Base-by-base conservation (phyloP, 2,888 invertebrate genomes). In the Leucozona laternaria region DNA sequence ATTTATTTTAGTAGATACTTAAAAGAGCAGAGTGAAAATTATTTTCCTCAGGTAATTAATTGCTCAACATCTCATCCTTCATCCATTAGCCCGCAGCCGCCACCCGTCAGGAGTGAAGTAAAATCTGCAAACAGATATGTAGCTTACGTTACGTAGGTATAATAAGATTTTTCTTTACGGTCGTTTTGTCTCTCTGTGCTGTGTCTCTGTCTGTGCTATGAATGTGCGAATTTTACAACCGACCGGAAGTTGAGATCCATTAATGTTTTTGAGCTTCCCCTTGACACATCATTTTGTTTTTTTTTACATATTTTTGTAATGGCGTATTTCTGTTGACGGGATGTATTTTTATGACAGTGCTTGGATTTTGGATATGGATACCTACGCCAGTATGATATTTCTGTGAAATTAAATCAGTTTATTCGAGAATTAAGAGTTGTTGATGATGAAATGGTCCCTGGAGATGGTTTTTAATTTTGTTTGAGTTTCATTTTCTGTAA, bases 171-270 rank as follows among this genome's bases (percentile, higher is more conserved):
- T 60, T 60, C 5, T 22, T 60, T 22, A 53, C 5, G n/a, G 55
- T 31, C 55, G 34, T 31, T 40, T 40, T 40, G 60, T 40, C 60
- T 25, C 8, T 60, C 8, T 45, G n/a, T 3, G 25, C 13, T 34
- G 20, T 34, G 37, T 2, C 2, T 11, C 15, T 15, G 5, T n/a
- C n/a, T n/a, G n/a, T n/a, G 8, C 0, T 20, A 20, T 40, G 40
- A 37, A 40, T 60, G 22, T n/a, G 10, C 25, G 22, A 40, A 28
- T 64, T 64, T 64, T 64, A 64, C 43, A 28, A 64, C 43, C 64
- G 64, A 20, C 25, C 64, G 64, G 64, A 64, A 64, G 64, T 64
- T 64, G 45, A 17, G 43, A 45, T 64, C 64, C 64, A 64, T 64
- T 64, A 45, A 64, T 45, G 64, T 45, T 28, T 60, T 22, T 8